Evolutionary conservation across 1,140 invertebrate species (phyloP), one percentile per base, ranked within the genome.

Genomic region (Pristionchus pacificus): DNA sequence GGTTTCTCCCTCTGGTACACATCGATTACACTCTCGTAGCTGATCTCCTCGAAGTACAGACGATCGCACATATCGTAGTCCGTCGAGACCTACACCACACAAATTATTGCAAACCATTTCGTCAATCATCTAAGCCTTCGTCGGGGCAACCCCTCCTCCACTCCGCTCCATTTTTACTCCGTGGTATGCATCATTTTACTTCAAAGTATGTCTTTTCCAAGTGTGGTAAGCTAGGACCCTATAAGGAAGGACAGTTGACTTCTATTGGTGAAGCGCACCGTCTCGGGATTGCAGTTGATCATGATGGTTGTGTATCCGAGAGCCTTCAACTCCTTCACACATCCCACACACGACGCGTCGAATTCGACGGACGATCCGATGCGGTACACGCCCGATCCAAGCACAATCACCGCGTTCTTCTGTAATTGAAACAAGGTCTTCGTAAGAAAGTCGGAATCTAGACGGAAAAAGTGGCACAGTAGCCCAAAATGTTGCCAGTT

Each of bases 201-300:
- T n/a, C n/a, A n/a, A n/a, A n/a, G n/a, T n/a, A n/a, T n/a, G n/a
- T n/a, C n/a, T n/a, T n/a, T n/a, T n/a, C n/a, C n/a, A n/a, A n/a
- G n/a, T n/a, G n/a, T n/a, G n/a, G n/a, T n/a, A n/a, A n/a, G n/a
- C n/a, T n/a, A n/a, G n/a, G n/a, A n/a, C n/a, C n/a, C n/a, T n/a
- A n/a, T n/a, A n/a, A n/a, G n/a, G n/a, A n/a, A n/a, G n/a, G n/a
- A n/a, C n/a, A n/a, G n/a, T n/a, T n/a, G n/a, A n/a, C n/a, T n/a
- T n/a, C n/a, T n/a, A n/a, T n/a, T n/a, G n/a, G n/a, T n/a, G n/a
- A 61, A 13, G 10, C 63, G 49, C 24, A 71, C 97, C 0, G 97
- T 99, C 87, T 99, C 97, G 0, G 97, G 97, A 87, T 99, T 99
- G 81, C 94, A 99, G 84, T 99, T 99, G 0, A 99, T 89, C 95